Conservation (phyloP, 1,140 invertebrate genomes). For the Anastrepha obliqua region DNA sequence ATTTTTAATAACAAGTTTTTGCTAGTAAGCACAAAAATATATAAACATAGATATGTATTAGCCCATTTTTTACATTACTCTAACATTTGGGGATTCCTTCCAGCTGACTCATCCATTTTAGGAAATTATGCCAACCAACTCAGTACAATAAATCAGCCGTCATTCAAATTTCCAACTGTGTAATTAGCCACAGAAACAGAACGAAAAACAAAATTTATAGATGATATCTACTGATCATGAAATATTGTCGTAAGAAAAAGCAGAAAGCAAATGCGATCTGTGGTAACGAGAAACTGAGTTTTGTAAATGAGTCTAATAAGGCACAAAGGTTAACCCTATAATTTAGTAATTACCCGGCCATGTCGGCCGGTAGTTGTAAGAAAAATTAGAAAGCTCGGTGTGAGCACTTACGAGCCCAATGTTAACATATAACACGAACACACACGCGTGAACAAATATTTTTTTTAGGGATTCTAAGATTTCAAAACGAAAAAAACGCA, state of each 20-base stretch:
- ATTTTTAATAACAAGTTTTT: no score
- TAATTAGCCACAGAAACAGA: slow-evolving; percentile 16
- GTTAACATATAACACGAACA: not conserved
- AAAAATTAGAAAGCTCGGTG: slow-evolving; percentile 33
- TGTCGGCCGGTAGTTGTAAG: not conserved
- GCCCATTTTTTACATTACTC: no score
- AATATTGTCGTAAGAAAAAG: slow-evolving; percentile 41
- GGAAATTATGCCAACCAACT: not conserved
- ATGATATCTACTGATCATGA: slow-evolving; percentile 44
- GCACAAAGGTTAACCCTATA: slow-evolving; percentile 53
- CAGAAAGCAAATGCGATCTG: not conserved
- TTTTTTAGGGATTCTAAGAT: not conserved
- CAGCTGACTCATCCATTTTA: slow-evolving; percentile 19
- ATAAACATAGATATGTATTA: no score
- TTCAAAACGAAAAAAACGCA: slow-evolving; percentile 1
- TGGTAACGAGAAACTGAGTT: not conserved
- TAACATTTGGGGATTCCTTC: not conserved
- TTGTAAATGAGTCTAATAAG: slow-evolving; percentile 56
- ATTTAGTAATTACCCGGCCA: slow-evolving; percentile 54
- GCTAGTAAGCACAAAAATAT: no score
- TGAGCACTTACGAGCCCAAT: not conserved
- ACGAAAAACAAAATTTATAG: slow-evolving; percentile 17
- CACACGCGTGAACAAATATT: slow-evolving; percentile 5
- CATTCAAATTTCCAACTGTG: slow-evolving; percentile 37
- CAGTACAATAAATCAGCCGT: not conserved